Percentiles rank a stretch among this genome's conserved stretches.
phyloP scores from a whole-genome alignment of 2,797 vertebrate species.

The Pseudochromis fuscus region DNA sequence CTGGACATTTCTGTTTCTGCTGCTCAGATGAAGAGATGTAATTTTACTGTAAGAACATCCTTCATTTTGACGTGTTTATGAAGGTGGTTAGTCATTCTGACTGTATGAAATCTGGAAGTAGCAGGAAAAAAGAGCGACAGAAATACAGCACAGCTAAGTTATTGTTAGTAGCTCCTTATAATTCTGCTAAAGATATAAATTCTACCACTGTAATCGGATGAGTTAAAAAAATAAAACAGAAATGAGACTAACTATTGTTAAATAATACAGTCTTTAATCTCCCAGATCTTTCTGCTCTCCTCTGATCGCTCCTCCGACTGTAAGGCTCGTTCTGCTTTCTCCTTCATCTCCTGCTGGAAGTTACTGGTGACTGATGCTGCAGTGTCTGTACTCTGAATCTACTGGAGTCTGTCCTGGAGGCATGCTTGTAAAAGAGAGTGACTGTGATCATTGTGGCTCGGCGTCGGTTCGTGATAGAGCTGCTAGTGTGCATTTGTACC shows the following conservation, averaged over 20 bases:
- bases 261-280: conserved; percentile 31
- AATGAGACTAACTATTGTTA: conserved; percentile 29
- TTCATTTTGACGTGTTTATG: neutral
- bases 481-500: conserved; percentile 3
- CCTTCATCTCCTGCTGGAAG: conserved; percentile 33
- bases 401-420: conserved; percentile 49
- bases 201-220: neutral
- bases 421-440: conserved; percentile 32
- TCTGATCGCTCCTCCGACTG: conserved; percentile 28
- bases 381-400: conserved; percentile 31
- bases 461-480: conserved; percentile 34
- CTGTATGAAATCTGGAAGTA: neutral
- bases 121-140: no score
- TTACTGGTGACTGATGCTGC: conserved; percentile 37
- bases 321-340: conserved; percentile 27
- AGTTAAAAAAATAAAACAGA: neutral
- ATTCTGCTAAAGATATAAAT: conserved; percentile 23
- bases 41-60: neutral
- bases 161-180: conserved; percentile 1
- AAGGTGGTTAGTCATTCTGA: neutral
- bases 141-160: neutral
- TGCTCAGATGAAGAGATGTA: neutral
- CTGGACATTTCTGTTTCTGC: neutral
- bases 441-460: conserved; percentile 37
- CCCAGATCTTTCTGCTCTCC: conserved; percentile 20